Conservation (phyloP, 53 echinoderm and acorn worm genomes). For the Hippasteria phrygiana region DNA sequence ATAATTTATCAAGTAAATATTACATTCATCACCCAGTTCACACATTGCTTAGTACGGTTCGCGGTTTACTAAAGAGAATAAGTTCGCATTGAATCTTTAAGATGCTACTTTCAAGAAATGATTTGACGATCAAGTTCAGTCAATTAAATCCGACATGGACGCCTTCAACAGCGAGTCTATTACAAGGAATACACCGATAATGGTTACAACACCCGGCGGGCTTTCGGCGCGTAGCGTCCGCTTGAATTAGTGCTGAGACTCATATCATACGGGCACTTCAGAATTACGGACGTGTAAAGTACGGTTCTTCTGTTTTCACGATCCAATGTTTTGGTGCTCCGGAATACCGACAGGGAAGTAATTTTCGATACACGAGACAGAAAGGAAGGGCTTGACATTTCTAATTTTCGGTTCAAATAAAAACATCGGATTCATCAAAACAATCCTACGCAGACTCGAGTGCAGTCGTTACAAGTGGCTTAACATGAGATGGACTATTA, state of each 20-base stretch:
- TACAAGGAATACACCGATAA: neutral
- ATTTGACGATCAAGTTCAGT: neutral
- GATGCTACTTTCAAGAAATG: too few relatives aligned
- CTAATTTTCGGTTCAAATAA: neutral
- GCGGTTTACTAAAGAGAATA: too few relatives aligned
- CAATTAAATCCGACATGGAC: neutral
- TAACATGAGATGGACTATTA: neutral
- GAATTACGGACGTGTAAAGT: neutral
- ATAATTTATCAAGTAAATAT: too few relatives aligned
- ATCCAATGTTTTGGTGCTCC: neutral
- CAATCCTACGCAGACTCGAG: neutral
- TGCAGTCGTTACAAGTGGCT: neutral
- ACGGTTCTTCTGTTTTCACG: neutral
- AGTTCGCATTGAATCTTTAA: too few relatives aligned
- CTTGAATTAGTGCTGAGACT: neutral
- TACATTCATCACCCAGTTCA: too few relatives aligned
- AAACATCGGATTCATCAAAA: neutral
- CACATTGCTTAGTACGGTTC: too few relatives aligned
- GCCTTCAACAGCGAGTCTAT: neutral
- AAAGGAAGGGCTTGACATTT: neutral
- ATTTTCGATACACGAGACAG: neutral
- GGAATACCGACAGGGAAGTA: neutral
- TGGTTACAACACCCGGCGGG: neutral
- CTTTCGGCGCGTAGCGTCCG: neutral
- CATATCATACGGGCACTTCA: neutral